These are phyloP conservation scores for Zosterops borbonicus DNA, from an alignment of 2,113 vertebrate genomes.

Conservation along the genomic window DNA sequence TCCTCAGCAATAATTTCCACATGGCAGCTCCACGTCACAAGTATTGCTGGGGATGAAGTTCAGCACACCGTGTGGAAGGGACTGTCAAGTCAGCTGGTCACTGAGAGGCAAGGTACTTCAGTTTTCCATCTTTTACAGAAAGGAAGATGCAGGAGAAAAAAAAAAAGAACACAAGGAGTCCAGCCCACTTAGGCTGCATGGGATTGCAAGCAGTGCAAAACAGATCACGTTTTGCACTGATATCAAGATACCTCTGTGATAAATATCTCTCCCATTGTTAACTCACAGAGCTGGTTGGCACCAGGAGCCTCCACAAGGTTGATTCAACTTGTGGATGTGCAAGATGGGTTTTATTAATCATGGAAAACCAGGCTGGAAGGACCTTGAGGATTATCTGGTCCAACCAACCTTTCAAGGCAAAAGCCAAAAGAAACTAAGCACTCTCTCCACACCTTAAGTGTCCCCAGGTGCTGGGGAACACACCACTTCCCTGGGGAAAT, in stretches of 20 bases:
- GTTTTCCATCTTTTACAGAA: background rate
- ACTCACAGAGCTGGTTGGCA: background rate
- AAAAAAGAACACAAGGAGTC: background rate
- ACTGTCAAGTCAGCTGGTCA: too few relatives aligned
- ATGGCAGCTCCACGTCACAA: background rate
- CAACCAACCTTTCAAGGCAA: background rate
- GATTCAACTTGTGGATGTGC: background rate
- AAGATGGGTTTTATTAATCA: background rate
- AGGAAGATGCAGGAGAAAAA: background rate
- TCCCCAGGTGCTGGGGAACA: background rate
- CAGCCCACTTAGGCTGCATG: background rate
- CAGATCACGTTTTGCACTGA: background rate
- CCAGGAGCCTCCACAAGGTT: background rate
- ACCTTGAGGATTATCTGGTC: background rate
- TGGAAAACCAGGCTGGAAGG: background rate
- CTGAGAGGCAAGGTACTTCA: background rate
- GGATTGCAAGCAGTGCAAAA: background rate
- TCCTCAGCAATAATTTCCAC: background rate
- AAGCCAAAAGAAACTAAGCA: background rate
- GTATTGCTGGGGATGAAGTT: background rate
- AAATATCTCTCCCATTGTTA: background rate
- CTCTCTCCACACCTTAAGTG: background rate
- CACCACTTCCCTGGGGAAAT: background rate
- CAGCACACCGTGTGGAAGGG: fast-evolving
- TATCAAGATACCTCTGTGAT: background rate